Percentiles rank a stretch among this genome's conserved stretches.
phyloP scores from a whole-genome alignment of 2,113 vertebrate species.

The Tursiops truncatus region DNA sequence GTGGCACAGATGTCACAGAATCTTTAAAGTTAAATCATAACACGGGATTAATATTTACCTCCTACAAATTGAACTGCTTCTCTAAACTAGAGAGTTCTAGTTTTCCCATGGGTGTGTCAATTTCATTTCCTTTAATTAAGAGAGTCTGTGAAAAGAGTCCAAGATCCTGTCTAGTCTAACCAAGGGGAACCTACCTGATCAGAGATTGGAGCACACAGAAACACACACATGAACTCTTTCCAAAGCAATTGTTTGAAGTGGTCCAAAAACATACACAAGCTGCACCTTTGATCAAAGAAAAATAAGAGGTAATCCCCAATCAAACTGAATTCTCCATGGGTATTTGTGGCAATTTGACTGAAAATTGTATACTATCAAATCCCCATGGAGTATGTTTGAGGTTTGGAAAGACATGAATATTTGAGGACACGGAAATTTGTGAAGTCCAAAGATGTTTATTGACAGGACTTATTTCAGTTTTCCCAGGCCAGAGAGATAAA shows the following conservation, averaged over 20 bases:
- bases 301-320: slow-evolving; percentile 41
- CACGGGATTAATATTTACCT: background rate
- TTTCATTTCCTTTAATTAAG: slow-evolving; percentile 42
- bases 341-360: slow-evolving; percentile 30
- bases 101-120: background rate
- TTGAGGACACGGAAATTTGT: slow-evolving; percentile 27
- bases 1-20: background rate
- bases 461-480: slow-evolving; percentile 40
- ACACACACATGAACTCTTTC: slow-evolving; percentile 2
- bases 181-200: background rate
- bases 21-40: slow-evolving; percentile 2
- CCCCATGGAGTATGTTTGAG: background rate
- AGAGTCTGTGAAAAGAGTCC: background rate
- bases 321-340: background rate
- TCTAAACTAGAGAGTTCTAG: background rate
- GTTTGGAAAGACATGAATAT: slow-evolving; percentile 44
- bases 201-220: background rate
- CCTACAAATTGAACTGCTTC: background rate
- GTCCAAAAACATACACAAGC: background rate
- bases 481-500: slow-evolving; percentile 42
- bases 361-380: slow-evolving; percentile 23
- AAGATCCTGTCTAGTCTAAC: background rate
- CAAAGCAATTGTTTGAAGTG: slow-evolving; percentile 51
- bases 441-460: slow-evolving; percentile 44
- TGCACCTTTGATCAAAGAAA: slow-evolving; percentile 58